These are phyloP conservation scores for Halocaridina rubra DNA, from an alignment of 2,888 invertebrate species.

Conservation along the genomic window DNA sequence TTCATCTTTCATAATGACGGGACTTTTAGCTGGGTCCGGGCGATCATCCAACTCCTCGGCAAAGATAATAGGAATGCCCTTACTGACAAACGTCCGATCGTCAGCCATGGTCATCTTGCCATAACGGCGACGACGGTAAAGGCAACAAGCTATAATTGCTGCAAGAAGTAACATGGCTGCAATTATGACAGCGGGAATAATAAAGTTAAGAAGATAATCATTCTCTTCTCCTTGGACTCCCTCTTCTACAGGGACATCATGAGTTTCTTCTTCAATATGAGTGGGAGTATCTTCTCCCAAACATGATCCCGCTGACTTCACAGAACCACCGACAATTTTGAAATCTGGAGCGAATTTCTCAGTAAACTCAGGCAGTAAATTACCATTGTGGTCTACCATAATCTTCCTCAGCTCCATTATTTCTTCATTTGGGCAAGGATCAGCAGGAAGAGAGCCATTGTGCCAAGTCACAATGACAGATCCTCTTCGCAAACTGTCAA, in stretches of 20 bases:
- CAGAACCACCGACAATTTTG: constrained; percentile 61
- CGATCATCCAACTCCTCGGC: constrained; percentile 93
- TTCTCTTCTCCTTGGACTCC: constrained; percentile 65
- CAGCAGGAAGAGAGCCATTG: constrained; percentile 81
- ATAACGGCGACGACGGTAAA: constrained; percentile 85
- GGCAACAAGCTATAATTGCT: constrained; percentile 85
- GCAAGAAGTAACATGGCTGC: constrained; percentile 88
- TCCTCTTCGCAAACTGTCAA: constrained; percentile 66
- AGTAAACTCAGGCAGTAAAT: constrained; percentile 64
- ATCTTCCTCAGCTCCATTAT: constrained; percentile 68
- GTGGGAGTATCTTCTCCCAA: constrained; percentile 59
- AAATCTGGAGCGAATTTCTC: constrained; percentile 66
- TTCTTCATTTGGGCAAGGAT: constrained; percentile 79
- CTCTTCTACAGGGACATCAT: constrained; percentile 58
- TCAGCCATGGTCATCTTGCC: constrained; percentile 86
- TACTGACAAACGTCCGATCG: constrained; percentile 74
- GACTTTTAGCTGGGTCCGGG: constrained; percentile 84
- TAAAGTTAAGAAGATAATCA: constrained; percentile 77
- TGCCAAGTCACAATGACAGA: constrained; percentile 72
- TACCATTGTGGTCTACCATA: constrained; percentile 77
- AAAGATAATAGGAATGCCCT: constrained; percentile 92
- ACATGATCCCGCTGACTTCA: constrained; percentile 66
- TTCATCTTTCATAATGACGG: constrained; percentile 93
- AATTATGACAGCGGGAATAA: constrained; percentile 86
- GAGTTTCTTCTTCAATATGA: constrained; percentile 66